Conservation (phyloP, 2,113 vertebrate species). For the Phrynosoma platyrhinos region DNA sequence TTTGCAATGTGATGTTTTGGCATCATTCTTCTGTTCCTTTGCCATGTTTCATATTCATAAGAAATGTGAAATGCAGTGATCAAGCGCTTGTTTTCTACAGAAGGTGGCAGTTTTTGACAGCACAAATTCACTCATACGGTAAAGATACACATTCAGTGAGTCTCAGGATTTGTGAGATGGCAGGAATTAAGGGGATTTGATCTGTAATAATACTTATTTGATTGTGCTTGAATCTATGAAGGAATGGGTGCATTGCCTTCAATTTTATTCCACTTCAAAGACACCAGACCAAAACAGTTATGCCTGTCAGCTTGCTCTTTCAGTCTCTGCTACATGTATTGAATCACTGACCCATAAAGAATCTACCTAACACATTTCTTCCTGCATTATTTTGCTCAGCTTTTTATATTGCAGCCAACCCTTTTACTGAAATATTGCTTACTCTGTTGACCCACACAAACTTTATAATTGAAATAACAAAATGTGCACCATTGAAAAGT, state of each 20-base stretch:
- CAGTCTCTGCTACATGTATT: conserved; percentile 8
- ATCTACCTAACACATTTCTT: neutral
- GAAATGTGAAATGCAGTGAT: neutral
- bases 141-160: neutral
- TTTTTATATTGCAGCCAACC: neutral
- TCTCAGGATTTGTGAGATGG: neutral
- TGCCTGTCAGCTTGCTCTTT: conserved; percentile 35
- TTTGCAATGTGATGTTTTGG: neutral
- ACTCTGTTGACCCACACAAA: neutral
- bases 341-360: conserved; percentile 8
- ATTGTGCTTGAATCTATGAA: neutral
- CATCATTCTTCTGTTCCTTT: neutral
- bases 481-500: neutral
- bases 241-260: conserved; percentile 7
- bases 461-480: neutral
- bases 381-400: neutral
- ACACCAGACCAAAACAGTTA: neutral
- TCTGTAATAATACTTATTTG: neutral
- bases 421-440: neutral
- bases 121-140: neutral
- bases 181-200: neutral
- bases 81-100: neutral
- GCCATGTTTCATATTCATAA: conserved; percentile 9
- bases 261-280: neutral
- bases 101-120: conserved; percentile 16